Evolutionary conservation across 2,797 vertebrate genomes (phyloP).

Genomic region (Gymnoscopelus microlampas): DNA sequence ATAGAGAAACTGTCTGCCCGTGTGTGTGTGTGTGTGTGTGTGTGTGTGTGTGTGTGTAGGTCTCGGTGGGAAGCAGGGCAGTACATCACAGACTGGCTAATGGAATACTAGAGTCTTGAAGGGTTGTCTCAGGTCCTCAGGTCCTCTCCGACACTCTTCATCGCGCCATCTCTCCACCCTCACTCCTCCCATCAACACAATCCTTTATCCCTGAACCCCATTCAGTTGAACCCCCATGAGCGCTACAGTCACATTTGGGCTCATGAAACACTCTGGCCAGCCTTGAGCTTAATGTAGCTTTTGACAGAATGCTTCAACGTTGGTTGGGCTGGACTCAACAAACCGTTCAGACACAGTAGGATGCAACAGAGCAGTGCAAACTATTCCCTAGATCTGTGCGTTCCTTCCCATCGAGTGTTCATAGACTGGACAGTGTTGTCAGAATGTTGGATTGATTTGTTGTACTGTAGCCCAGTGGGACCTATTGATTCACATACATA

Average conservation of each 20-base stretch:
- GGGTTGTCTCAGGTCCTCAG: slow-evolving; percentile 54
- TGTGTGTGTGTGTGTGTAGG: slow-evolving; percentile 13
- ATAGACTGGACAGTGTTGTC: no score
- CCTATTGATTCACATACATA: neutral
- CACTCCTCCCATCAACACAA: slow-evolving; percentile 19
- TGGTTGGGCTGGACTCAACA: no score
- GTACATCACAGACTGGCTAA: slow-evolving; percentile 77
- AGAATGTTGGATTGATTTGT: slow-evolving; percentile 14
- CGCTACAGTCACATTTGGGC: neutral
- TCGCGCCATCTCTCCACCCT: slow-evolving; percentile 42
- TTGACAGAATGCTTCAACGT: no score
- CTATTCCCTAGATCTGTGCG: no score
- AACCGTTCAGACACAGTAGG: no score
- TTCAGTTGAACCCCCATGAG: slow-evolving; percentile 6
- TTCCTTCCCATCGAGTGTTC: no score
- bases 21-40: slow-evolving; percentile 35
- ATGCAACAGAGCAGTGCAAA: no score
- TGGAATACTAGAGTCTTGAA: slow-evolving; percentile 74
- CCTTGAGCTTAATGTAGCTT: no score
- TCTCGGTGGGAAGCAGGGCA: slow-evolving; percentile 37
- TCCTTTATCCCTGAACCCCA: neutral
- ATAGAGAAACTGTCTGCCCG: slow-evolving; percentile 32
- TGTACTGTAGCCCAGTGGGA: slow-evolving; percentile 12
- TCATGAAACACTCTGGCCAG: no score
- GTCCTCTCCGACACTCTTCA: no score